Base-by-base conservation (phyloP, 1,140 invertebrate species). In the Zaprionus ghesquierei region DNA sequence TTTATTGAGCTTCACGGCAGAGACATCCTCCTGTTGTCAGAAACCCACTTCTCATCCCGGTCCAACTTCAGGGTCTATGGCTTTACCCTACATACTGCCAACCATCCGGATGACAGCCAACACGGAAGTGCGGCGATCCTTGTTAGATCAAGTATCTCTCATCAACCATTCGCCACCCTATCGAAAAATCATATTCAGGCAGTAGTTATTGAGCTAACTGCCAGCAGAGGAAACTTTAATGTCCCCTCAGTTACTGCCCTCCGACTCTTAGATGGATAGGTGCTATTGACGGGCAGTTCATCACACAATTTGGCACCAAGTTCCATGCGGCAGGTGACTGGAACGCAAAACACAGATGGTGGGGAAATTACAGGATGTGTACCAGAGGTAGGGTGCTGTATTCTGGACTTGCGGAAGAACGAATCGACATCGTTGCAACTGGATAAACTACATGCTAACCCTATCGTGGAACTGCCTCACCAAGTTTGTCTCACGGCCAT, bases 391-490 rank as follows among this genome's bases (percentile, higher is more conserved):
- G n/a, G n/a, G n/a, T n/a, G n/a, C n/a, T n/a, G n/a, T n/a, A n/a
- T n/a, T n/a, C n/a, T n/a, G n/a, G n/a, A n/a, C n/a, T n/a, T n/a
- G n/a, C n/a, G n/a, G n/a, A n/a, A n/a, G n/a, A n/a, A n/a, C n/a
- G n/a, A n/a, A n/a, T 66, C n/a, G 54, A 66, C 38, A 27, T 66
- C 27, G 55, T 50, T 6, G 64, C 54, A 13, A 20, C 54, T 58
- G 64, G 31, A 25, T 44, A 58, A 38, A 31, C 64, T 13, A 51
- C 55, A 12, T 59, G 29, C 29, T 22, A 56, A n/a, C 63, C 63
- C 9, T 56, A 56, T 49, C 63, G 63, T 22, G 63, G 38, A 15
- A 59, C 12, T 15, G 31, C 55, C 41, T 51, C 64, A 5, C 64
- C 64, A n/a, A 66, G 54, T n/a, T n/a, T n/a, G n/a, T n/a, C n/a